These are phyloP conservation scores for Apodemus speciosus DNA, from an alignment of 2,113 vertebrate species.

Conservation along the genomic window DNA sequence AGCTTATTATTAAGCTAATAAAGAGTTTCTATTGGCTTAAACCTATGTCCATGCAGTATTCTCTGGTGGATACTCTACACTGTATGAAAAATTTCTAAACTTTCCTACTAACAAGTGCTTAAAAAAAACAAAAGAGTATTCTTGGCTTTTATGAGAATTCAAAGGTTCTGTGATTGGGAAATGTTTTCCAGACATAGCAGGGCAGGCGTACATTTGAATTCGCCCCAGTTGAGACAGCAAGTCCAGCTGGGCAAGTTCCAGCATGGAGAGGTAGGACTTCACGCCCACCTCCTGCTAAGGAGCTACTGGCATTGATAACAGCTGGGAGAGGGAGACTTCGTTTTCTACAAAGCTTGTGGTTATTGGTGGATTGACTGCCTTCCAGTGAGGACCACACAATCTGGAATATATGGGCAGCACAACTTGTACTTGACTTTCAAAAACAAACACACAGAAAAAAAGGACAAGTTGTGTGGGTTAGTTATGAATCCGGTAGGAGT, in stretches of 20 bases:
- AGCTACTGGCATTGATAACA: neutral
- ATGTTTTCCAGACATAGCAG: neutral
- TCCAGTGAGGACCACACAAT: neutral
- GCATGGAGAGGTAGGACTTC: neutral
- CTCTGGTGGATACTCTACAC: neutral
- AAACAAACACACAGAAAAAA: neutral
- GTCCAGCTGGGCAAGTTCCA: too few species aligned
- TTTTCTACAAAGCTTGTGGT: neutral
- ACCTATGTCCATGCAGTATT: neutral
- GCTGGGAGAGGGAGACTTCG: neutral
- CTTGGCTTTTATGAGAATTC: neutral
- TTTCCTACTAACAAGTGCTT: neutral
- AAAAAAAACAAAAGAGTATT: neutral
- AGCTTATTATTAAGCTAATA: too few species aligned
- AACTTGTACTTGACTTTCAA: neutral
- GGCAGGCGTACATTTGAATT: too few species aligned
- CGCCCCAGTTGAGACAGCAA: neutral
- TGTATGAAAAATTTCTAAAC: neutral
- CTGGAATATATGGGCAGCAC: neutral
- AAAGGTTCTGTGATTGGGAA: neutral
- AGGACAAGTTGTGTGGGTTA: neutral
- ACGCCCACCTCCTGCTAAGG: neutral
- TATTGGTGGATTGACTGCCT: neutral
- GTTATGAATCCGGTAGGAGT: neutral
- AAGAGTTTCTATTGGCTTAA: neutral